These are phyloP conservation scores for Lathronympha strigana DNA, from an alignment of 2,888 invertebrate genomes.

Conservation along the genomic window DNA sequence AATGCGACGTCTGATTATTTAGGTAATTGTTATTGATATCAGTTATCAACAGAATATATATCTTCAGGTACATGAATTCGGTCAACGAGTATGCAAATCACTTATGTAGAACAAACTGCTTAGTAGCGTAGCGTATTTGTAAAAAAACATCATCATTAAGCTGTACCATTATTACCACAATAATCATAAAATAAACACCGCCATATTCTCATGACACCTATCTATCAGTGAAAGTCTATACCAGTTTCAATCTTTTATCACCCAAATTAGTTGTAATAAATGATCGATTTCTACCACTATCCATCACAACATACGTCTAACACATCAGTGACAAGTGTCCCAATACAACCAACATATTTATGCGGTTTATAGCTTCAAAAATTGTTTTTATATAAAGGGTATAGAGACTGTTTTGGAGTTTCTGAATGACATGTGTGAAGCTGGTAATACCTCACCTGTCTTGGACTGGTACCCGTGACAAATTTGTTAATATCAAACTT, in stretches of 20 bases:
- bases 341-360: slow-evolving; percentile 15
- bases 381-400: background rate
- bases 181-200: slow-evolving; percentile 17
- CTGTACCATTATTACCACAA: background rate
- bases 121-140: background rate
- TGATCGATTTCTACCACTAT: slow-evolving; percentile 44
- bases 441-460: slow-evolving; percentile 34
- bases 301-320: slow-evolving; percentile 45
- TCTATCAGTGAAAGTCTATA: slow-evolving; percentile 38
- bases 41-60: too few relatives aligned
- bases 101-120: background rate
- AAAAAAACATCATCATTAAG: slow-evolving; percentile 13
- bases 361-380: background rate
- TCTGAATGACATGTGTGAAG: background rate
- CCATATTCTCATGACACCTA: slow-evolving; percentile 28
- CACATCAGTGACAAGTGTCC: slow-evolving; percentile 45
- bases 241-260: slow-evolving; percentile 37
- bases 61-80: too few relatives aligned
- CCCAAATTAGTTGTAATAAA: slow-evolving; percentile 41
- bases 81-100: too few relatives aligned
- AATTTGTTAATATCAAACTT: slow-evolving; percentile 43
- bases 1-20: background rate
- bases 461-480: slow-evolving; percentile 44
- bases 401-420: background rate
- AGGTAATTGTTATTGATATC: too few relatives aligned